Percentiles rank a stretch among this genome's conserved stretches.
Conservation (phyloP, 2,113 vertebrate species). For the Sialia sialis region DNA sequence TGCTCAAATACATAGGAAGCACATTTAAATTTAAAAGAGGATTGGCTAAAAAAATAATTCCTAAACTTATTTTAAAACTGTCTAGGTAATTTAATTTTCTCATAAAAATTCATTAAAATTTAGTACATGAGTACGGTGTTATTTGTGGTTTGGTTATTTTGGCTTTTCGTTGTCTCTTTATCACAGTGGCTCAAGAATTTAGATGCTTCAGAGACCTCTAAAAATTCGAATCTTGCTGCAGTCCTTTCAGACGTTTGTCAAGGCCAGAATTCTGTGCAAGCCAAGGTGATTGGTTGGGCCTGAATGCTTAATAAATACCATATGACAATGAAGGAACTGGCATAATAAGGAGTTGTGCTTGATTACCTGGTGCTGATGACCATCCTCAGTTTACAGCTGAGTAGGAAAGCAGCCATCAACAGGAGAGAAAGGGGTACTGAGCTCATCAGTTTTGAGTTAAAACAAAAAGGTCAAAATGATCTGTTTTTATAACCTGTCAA, state of each 20-base stretch:
- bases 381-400: not conserved
- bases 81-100: not conserved
- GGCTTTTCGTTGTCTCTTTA: not conserved
- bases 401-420: not conserved
- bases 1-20: not conserved
- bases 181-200: not conserved
- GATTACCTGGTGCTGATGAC: not conserved
- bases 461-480: not conserved
- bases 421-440: not conserved
- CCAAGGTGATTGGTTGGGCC: not conserved
- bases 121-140: not conserved
- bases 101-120: not conserved
- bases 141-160: not conserved
- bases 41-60: not conserved
- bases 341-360: not conserved
- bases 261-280: not conserved
- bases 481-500: not conserved
- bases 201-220: not conserved
- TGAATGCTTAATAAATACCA: not conserved
- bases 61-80: not conserved
- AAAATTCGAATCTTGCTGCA: not conserved
- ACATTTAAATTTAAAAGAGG: not conserved
- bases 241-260: not conserved
- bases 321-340: not conserved
- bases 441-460: not conserved